Evolutionary conservation across 2,797 vertebrate species (phyloP).

Genomic region (Emys orbicularis): DNA sequence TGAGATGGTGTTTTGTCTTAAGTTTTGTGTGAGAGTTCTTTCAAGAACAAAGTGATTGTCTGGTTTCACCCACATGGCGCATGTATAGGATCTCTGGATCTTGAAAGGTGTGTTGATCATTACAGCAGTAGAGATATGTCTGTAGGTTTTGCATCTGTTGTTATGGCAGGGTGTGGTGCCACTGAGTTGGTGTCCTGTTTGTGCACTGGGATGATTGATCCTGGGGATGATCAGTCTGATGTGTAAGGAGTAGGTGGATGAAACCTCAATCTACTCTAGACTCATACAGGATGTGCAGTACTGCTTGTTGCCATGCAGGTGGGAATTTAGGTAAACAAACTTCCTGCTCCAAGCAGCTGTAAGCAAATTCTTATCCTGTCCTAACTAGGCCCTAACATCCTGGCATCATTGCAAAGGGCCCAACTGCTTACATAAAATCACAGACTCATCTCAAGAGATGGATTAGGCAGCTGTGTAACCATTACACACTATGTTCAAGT

Average conservation of each 20-base stretch:
- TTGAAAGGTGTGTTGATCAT: neutral
- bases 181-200: neutral
- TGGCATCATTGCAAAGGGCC: fast-evolving
- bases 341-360: fast-evolving
- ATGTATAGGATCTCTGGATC: neutral
- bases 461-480: conserved; percentile 59
- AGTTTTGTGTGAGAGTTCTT: neutral
- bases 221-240: neutral
- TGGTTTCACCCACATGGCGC: neutral
- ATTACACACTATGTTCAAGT: conserved; percentile 61
- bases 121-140: neutral
- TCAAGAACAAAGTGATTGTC: neutral
- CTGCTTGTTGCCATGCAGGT: neutral
- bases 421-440: conserved; percentile 55
- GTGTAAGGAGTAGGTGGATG: neutral
- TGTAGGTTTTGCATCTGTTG: neutral
- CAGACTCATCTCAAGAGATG: neutral
- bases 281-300: neutral
- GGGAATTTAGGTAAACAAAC: neutral
- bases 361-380: neutral
- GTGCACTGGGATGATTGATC: neutral
- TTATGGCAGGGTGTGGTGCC: neutral
- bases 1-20: neutral
- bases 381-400: fast-evolving
- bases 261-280: neutral